These are phyloP conservation scores for Cecropterus lyciades DNA, from an alignment of 1,140 invertebrate genomes.

Conservation along the genomic window DNA sequence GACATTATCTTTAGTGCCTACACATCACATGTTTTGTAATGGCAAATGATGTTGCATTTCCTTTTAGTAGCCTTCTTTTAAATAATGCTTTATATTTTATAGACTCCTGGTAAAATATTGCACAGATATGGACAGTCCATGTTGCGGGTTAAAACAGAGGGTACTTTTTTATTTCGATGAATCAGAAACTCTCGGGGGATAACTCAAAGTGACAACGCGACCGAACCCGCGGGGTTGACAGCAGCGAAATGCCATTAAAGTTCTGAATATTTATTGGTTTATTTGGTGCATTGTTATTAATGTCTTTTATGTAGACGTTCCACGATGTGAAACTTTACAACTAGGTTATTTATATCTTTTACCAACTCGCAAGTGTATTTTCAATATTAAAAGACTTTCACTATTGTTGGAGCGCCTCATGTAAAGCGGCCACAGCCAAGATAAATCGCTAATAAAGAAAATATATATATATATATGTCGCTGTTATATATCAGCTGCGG, in stretches of 20 bases:
- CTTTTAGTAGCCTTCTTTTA: too few relatives aligned
- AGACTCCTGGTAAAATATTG: conserved; percentile 6
- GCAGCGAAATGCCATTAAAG: conserved; percentile 9
- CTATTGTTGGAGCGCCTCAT: too few relatives aligned
- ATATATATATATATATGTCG: too few relatives aligned
- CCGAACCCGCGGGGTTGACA: conserved; percentile 18
- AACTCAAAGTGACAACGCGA: conserved; percentile 22
- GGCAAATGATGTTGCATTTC: too few relatives aligned
- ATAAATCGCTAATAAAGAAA: too few relatives aligned
- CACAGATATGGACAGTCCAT: conserved; percentile 8
- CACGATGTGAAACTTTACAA: neutral
- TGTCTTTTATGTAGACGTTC: neutral
- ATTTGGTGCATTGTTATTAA: conserved; percentile 5
- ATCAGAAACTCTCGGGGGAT: conserved; percentile 18
- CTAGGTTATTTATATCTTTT: too few relatives aligned
- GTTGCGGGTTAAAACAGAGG: conserved; percentile 21
- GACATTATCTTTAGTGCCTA: too few relatives aligned
- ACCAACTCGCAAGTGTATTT: too few relatives aligned
- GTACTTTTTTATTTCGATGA: conserved; percentile 22
- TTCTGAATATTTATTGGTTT: conserved; percentile 22
- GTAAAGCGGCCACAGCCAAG: too few relatives aligned
- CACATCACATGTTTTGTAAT: too few relatives aligned
- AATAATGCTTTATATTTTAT: neutral
- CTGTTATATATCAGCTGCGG: too few relatives aligned
- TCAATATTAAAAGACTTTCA: too few relatives aligned